phyloP scores from a whole-genome alignment of 37 sponge, comb jelly and placozoan genomes.

The Bolinopsis microptera region DNA sequence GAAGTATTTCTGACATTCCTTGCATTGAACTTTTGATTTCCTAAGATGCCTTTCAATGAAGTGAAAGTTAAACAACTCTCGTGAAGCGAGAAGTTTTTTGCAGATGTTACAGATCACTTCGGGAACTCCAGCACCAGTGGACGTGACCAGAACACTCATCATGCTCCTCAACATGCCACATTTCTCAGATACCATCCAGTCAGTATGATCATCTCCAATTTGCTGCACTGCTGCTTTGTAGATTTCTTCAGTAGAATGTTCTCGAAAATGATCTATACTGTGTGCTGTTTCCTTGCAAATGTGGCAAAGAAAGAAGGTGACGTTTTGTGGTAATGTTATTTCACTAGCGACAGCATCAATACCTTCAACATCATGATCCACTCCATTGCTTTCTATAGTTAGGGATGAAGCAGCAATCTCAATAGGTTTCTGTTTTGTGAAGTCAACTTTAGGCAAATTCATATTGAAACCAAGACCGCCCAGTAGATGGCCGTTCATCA shows the following conservation, averaged over 20 bases:
- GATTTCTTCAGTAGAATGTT: conserved; percentile 8
- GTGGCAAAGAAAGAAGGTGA: not conserved
- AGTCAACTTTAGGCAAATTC: not conserved
- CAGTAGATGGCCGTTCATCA: conserved; percentile 20
- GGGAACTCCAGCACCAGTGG: not conserved
- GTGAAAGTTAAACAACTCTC: not conserved
- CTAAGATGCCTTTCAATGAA: not conserved
- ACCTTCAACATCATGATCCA: not conserved
- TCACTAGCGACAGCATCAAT: not conserved
- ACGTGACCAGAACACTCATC: not conserved
- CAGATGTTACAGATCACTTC: not conserved
- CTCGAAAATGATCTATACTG: not conserved
- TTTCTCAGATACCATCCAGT: conserved; percentile 25
- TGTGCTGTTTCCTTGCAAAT: not conserved
- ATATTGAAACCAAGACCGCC: conserved; percentile 10
- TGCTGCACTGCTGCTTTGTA: not conserved
- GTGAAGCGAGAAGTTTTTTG: not conserved
- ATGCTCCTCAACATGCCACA: not conserved
- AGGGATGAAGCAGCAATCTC: not conserved
- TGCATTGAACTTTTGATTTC: not conserved
- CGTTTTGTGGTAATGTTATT: not conserved
- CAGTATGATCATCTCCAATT: not conserved
- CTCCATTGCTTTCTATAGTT: not conserved
- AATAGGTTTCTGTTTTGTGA: not conserved
- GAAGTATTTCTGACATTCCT: not conserved